Evolutionary conservation across 2,113 vertebrate genomes (phyloP), one percentile per base, ranked within the genome.

Genomic region (Tupaia chinensis): DNA sequence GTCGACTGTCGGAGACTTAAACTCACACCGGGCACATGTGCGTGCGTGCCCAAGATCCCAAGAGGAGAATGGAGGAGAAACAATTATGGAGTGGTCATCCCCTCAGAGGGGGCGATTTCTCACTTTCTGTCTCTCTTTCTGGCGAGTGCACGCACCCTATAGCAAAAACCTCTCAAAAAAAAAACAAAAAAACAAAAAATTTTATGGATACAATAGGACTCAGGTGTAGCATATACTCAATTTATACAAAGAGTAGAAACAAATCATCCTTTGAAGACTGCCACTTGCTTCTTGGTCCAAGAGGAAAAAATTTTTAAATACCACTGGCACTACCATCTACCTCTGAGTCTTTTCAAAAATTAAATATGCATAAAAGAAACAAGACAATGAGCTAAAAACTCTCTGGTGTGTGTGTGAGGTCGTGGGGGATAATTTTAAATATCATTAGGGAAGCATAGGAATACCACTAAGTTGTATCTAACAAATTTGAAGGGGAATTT

Each of bases 221-320:
- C 78, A 89, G 34, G 68, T 87, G 0, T 23, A 77, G 20, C 19
- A 60, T 53, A 77, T 19, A 68, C 9, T 94, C 44, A 92, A 58
- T 60, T 90, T 69, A 87, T n/a, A 77, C 63, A 95, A 86, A 94
- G 3, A 76, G 15, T 34, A 69, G 29, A 83, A 94, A 94, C 19
- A 91, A 82, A 85, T 72, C 63, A 78, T 86, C 53, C 44, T 94
- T 63, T 73, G 54, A 74, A 86, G 29, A 15, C 25, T 90, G 7
- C 72, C 34, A 56, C 90, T 85, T 93, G 20, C 9, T 90, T 93
- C 86, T 10, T 14, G 9, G 22, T n/a, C 77, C 23, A 74, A 92
- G 32, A 77, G 14, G 11, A 87, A 90, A 78, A 91, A 63, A 82
- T 78, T 44, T 44, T 44, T 44, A 88, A 79, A 82, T 23, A 70